Conservation (phyloP, 2,113 vertebrate genomes). For the Psittacula cyanocephala region DNA sequence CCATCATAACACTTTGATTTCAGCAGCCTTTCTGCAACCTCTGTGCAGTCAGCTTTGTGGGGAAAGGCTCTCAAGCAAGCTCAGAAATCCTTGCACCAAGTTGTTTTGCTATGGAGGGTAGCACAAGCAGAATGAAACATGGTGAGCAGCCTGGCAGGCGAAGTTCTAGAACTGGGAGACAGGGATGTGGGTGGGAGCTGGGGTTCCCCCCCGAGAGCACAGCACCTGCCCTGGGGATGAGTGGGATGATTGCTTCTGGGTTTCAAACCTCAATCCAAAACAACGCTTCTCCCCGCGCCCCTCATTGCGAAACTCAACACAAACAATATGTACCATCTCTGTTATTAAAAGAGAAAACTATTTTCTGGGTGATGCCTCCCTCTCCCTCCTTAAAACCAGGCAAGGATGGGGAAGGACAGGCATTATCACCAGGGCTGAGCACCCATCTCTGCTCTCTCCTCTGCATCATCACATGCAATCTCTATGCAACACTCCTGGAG, state of each 20-base stretch:
- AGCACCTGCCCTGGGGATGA: not conserved
- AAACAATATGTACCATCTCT: not conserved
- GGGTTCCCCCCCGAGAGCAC: not conserved
- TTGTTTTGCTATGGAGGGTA: not conserved
- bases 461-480: not conserved
- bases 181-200: accelerated
- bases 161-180: not conserved
- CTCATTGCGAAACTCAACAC: not conserved
- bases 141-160: not conserved
- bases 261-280: not conserved
- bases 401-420: not conserved
- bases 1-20: not conserved
- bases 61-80: not conserved
- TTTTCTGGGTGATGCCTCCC: not conserved
- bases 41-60: accelerated
- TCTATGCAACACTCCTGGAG: not conserved
- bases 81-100: not conserved
- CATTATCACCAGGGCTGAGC: not conserved
- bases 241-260: accelerated
- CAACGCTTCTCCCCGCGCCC: not conserved
- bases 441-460: not conserved
- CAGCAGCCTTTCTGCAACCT: not conserved
- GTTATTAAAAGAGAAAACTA: not conserved
- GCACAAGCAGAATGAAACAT: not conserved
- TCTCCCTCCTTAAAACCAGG: not conserved